These are phyloP conservation scores for Calameuta filiformis DNA, from an alignment of 2,888 invertebrate species.

Conservation along the genomic window DNA sequence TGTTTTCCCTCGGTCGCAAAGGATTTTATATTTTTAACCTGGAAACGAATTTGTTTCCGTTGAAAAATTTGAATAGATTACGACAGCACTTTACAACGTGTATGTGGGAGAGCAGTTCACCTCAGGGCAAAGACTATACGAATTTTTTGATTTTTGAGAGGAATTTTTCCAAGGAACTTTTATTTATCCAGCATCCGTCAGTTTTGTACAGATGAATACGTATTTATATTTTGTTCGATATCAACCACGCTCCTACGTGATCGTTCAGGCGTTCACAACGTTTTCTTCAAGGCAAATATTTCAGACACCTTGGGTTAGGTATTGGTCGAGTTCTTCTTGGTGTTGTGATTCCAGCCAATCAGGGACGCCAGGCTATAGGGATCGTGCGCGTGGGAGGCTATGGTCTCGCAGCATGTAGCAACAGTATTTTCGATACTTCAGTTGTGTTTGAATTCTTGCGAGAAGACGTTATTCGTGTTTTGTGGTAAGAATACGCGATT, in stretches of 20 bases:
- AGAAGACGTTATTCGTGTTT: not conserved
- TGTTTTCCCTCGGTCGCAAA: not conserved
- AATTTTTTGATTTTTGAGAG: not conserved
- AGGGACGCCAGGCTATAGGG: not conserved
- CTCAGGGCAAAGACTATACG: not conserved
- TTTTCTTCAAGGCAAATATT: not conserved
- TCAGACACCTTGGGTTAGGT: not conserved
- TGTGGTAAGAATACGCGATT: not conserved
- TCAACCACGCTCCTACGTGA: not conserved
- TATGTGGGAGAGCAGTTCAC: not conserved
- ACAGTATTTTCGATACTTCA: not conserved
- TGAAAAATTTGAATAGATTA: not conserved
- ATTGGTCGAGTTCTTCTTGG: not conserved
- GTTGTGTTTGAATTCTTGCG: conserved; percentile 19
- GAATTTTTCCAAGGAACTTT: not conserved
- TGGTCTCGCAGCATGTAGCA: not conserved
- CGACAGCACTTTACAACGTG: not conserved
- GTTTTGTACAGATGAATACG: not conserved
- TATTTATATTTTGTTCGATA: not conserved
- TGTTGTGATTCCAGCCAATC: not conserved
- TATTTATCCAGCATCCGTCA: not conserved
- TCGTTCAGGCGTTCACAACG: not conserved
- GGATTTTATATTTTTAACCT: not conserved
- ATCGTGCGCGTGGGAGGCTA: not conserved
- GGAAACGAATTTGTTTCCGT: not conserved